Conservation (phyloP, 2,113 vertebrate species). For the Deroptyus accipitrinus region DNA sequence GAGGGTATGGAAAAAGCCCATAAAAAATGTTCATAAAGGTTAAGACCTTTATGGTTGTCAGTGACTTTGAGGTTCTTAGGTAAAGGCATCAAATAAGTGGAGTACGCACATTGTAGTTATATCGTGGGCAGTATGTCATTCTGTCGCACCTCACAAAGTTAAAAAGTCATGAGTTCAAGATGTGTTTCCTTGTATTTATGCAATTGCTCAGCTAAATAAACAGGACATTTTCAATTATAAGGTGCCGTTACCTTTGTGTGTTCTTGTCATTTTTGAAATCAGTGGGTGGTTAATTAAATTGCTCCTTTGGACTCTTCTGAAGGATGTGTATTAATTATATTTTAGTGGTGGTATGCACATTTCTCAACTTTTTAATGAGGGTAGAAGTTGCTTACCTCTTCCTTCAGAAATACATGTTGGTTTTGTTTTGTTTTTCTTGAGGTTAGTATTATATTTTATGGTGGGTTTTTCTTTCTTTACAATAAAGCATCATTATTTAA, state of each 20-base stretch:
- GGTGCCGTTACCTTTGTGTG: slow-evolving; percentile 57
- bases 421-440: not conserved
- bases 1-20: not conserved
- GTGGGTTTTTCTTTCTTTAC: not conserved
- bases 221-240: slow-evolving; percentile 59
- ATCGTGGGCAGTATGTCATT: not conserved
- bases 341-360: slow-evolving; percentile 13
- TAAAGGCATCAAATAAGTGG: not conserved
- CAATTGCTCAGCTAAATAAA: slow-evolving; percentile 46
- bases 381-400: slow-evolving; percentile 39
- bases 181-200: slow-evolving; percentile 1
- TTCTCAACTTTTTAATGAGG: slow-evolving; percentile 43
- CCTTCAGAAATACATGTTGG: not conserved
- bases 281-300: slow-evolving; percentile 62
- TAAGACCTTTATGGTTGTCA: not conserved
- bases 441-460: not conserved
- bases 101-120: not conserved
- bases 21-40: not conserved
- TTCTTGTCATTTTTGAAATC: slow-evolving; percentile 62
- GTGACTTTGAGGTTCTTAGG: not conserved
- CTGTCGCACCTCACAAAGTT: not conserved
- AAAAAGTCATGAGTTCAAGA: not conserved
- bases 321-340: slow-evolving; percentile 52
- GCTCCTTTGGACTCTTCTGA: slow-evolving; percentile 52
- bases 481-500: not conserved